A percentile compares a stretch with the other conserved stretches of the same genome.
These are phyloP conservation scores for Papilio polytes DNA, from an alignment of 1,140 invertebrate species.

Conservation along the genomic window DNA sequence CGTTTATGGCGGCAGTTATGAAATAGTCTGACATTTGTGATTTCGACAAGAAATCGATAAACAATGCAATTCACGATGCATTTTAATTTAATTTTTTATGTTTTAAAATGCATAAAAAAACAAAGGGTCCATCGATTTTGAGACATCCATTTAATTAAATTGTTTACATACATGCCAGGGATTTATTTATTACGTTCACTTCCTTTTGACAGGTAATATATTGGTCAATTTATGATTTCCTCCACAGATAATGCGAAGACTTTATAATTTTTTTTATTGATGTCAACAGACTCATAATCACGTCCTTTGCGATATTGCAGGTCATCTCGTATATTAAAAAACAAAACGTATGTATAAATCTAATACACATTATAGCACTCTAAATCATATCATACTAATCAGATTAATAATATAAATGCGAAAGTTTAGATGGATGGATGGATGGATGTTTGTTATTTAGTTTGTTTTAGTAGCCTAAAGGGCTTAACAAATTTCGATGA, in stretches of 20 bases:
- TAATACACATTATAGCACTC: no score
- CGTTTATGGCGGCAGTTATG: not conserved
- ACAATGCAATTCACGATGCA: not conserved
- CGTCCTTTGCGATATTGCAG: conserved; percentile 24
- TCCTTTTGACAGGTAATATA: conserved; percentile 32
- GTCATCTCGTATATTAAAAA: conserved; percentile 1
- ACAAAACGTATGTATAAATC: not conserved
- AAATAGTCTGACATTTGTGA: not conserved
- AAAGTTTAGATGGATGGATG: no score
- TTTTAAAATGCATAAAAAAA: not conserved
- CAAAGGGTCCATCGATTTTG: not conserved
- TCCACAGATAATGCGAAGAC: conserved; percentile 26
- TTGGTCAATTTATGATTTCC: conserved; percentile 38
- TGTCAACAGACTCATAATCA: conserved; percentile 35
- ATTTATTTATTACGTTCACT: conserved; percentile 25
- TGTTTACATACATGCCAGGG: conserved; percentile 17
- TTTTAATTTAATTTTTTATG: not conserved
- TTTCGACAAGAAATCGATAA: conserved; percentile 3
- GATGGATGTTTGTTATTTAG: no score
- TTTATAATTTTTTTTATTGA: conserved; percentile 31
- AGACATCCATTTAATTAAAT: conserved; percentile 8
- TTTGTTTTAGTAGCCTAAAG: no score
- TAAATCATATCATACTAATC: no score
- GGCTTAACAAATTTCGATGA: no score
- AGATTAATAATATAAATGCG: no score